Percentiles rank a stretch among this genome's conserved stretches.
These are phyloP conservation scores for Lasioglossum lativentre DNA, from an alignment of 2,888 invertebrate species.

Conservation along the genomic window DNA sequence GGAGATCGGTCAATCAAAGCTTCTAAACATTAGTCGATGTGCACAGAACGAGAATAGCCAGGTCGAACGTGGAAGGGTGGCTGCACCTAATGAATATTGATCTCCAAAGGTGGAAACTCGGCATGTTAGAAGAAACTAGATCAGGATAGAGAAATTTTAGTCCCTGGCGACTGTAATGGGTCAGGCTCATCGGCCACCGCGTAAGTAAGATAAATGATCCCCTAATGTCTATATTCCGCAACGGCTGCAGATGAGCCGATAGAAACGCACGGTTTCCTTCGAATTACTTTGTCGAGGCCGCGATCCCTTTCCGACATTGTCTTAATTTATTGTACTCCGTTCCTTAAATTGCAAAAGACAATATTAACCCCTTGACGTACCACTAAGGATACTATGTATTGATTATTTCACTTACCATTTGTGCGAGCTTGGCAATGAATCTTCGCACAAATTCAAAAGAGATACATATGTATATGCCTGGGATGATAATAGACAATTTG, in stretches of 20 bases:
- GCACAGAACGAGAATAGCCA: slow-evolving; percentile 20
- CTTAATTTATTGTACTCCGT: not conserved
- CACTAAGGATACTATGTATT: not conserved
- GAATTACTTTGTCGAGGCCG: slow-evolving; percentile 54
- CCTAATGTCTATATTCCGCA: slow-evolving; percentile 76
- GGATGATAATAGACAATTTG: no score
- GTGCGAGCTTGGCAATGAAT: not conserved
- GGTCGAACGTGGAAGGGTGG: slow-evolving; percentile 1
- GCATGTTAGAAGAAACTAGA: slow-evolving; percentile 69
- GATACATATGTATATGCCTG: no score
- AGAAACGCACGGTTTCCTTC: slow-evolving; percentile 59
- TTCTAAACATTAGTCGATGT: slow-evolving; percentile 60
- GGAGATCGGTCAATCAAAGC: slow-evolving; percentile 67
- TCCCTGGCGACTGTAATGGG: slow-evolving; percentile 76
- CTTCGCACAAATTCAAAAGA: no score
- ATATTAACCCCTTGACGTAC: not conserved
- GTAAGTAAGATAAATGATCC: slow-evolving; percentile 82
- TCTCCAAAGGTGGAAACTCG: slow-evolving; percentile 56
- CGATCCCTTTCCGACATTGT: slow-evolving; percentile 34
- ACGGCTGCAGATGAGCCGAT: slow-evolving; percentile 69
- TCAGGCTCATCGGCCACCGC: slow-evolving; percentile 76
- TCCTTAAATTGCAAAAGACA: not conserved
- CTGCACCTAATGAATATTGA: slow-evolving; percentile 71
- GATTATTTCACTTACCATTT: not conserved
- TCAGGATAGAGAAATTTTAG: slow-evolving; percentile 76